A percentile compares a stretch with the other conserved stretches of the same genome.
Evolutionary conservation across 2,113 vertebrate species (phyloP).

Genomic region (Poicephalus gulielmi): DNA sequence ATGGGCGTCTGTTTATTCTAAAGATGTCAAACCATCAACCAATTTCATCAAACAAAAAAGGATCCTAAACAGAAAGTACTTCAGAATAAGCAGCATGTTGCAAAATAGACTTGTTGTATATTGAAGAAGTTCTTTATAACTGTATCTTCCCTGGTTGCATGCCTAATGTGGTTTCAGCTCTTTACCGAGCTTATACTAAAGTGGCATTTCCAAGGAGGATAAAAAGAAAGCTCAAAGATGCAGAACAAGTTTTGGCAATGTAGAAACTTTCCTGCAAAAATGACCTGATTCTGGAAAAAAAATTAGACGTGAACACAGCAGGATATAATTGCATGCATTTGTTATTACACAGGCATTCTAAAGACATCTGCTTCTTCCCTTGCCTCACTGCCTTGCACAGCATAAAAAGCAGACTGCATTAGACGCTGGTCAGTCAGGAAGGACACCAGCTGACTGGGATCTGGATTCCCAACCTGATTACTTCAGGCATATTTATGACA

Average conservation of each 20-base stretch:
- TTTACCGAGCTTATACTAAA: neutral
- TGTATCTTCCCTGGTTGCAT: neutral
- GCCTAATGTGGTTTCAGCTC: neutral
- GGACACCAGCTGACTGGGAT: neutral
- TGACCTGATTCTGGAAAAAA: slow-evolving; percentile 37
- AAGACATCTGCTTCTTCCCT: neutral
- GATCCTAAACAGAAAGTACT: neutral
- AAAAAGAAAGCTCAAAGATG: neutral
- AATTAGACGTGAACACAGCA: slow-evolving; percentile 13
- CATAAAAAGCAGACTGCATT: neutral
- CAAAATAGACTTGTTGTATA: neutral
- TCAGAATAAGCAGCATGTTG: neutral
- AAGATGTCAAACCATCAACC: neutral
- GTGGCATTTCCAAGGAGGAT: neutral
- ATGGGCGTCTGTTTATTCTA: neutral
- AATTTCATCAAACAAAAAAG: neutral
- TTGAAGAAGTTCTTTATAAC: neutral
- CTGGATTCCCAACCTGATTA: neutral
- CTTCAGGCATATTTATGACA: neutral
- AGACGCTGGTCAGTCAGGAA: slow-evolving; percentile 11
- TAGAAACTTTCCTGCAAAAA: neutral
- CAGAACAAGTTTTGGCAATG: neutral
- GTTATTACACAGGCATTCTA: neutral
- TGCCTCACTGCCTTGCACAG: slow-evolving; percentile 4
- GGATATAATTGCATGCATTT: slow-evolving; percentile 31